Evolutionary conservation across 2,113 vertebrate species (phyloP).

Genomic region (Leptobrachium ailaonicum): DNA sequence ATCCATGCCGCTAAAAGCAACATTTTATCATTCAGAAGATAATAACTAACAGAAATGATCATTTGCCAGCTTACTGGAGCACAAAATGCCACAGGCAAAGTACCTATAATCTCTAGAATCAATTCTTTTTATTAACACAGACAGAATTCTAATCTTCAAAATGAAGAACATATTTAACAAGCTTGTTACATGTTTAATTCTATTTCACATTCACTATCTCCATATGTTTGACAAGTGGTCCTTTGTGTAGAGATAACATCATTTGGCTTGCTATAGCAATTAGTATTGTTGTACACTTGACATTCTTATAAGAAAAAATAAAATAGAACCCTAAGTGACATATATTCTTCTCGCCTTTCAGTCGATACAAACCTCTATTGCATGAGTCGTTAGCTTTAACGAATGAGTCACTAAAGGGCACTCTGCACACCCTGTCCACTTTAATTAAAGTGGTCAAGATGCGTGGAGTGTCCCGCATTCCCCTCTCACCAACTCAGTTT

Average conservation of each 20-base stretch:
- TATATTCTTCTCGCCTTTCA: too few species aligned
- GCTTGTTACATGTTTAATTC: conserved; percentile 7
- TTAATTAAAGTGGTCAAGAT: too few species aligned
- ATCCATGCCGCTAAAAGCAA: conserved; percentile 12
- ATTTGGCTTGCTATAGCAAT: background rate
- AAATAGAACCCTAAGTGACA: too few species aligned
- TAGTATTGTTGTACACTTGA: conserved; percentile 11
- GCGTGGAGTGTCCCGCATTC: too few species aligned
- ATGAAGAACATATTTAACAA: background rate
- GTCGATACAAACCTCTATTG: too few species aligned
- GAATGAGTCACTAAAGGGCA: too few species aligned
- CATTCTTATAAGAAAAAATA: background rate
- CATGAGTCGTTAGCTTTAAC: too few species aligned
- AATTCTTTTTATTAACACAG: conserved; percentile 35
- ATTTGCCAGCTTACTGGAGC: conserved; percentile 35
- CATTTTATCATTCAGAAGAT: conserved; percentile 21
- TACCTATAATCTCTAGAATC: conserved; percentile 35
- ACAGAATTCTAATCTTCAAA: conserved; percentile 20
- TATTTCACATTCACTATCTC: conserved; percentile 3
- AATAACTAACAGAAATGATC: conserved; percentile 25
- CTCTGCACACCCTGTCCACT: too few species aligned
- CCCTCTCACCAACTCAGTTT: too few species aligned
- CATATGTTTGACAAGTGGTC: conserved; percentile 8
- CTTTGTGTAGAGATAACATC: background rate
- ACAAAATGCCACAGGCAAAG: conserved; percentile 17